Evolutionary conservation across 2,797 vertebrate species (phyloP), one percentile per base, ranked within the genome.

Genomic region (Geotrypetes seraphini): DNA sequence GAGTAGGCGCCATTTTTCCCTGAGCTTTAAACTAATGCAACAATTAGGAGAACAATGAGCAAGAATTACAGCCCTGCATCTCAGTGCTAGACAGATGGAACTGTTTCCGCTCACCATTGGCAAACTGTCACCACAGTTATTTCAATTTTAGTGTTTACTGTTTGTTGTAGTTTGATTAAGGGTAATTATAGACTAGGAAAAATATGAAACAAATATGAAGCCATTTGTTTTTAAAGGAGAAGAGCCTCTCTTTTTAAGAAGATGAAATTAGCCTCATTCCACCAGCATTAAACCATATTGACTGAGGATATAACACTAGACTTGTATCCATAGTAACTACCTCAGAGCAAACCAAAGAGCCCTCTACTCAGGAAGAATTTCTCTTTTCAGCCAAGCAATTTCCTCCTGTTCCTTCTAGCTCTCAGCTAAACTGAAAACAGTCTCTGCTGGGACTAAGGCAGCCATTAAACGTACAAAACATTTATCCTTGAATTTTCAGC

Each of bases 41-140:
- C 79, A 83, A 84, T 84, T 83, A 85, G 39, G 63, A 71, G 70
- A 79, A 74, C 83, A 81, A 84, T 83, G 73, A 83, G 71, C 73
- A 57, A 73, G 83, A 84, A 85, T 78, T 81, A 75, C 64, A 65
- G 57, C 50, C 69, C 75, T 77, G 75, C 73, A 53, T 69, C 65
- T 79, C 69, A 55, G 56, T 63, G 66, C 56, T 62, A 79, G 76
- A 78, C 75, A 78, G 73, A 80, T 78, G 73, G 75, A 74, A 70
- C 61, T 58, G 68, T 75, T 59, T 66, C 64, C 74, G 57, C 54
- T 65, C 39, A 32, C 72, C 77, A 71, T 62, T 79, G 71, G 68
- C 77, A 79, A 76, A 73, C 70, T 73, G 73, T 82, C 73, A 71
- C 59, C 57, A 46, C 57, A 38, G 69, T 79, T 70, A 72, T 69